Conservation (phyloP, 2,797 vertebrate genomes). For the Lacerta viridis region DNA sequence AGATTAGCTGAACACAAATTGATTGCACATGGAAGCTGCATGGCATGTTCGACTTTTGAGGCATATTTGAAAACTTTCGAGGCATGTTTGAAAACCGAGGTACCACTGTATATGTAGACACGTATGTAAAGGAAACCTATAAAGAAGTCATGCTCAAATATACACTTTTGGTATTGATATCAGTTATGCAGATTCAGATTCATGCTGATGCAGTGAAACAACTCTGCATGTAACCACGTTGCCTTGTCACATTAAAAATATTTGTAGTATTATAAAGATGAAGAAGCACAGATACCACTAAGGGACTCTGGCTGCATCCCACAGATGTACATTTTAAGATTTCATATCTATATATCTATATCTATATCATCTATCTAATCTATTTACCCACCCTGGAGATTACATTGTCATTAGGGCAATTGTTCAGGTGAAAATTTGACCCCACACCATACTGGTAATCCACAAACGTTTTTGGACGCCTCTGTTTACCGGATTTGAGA, state of each 20-base stretch:
- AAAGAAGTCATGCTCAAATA: neutral
- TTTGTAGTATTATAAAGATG: neutral
- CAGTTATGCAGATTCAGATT: neutral
- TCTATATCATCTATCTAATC: neutral
- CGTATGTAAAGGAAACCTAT: neutral
- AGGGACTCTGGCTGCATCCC: neutral
- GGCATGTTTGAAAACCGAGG: no score
- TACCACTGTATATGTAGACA: neutral
- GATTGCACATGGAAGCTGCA: no score
- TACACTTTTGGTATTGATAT: neutral
- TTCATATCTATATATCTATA: neutral
- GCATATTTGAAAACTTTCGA: no score
- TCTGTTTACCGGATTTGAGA: neutral
- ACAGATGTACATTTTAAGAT: neutral
- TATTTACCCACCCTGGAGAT: neutral
- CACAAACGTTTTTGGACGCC: neutral
- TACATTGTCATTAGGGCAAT: neutral
- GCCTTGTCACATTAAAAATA: neutral
- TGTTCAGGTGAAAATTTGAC: neutral
- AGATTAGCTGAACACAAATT: no score
- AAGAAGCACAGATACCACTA: neutral
- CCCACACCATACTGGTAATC: neutral
- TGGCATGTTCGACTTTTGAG: no score
- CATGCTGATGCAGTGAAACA: no score
- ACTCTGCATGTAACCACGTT: neutral